Base-by-base conservation (phyloP, 2,888 invertebrate genomes). In the Philereme vetulata region DNA sequence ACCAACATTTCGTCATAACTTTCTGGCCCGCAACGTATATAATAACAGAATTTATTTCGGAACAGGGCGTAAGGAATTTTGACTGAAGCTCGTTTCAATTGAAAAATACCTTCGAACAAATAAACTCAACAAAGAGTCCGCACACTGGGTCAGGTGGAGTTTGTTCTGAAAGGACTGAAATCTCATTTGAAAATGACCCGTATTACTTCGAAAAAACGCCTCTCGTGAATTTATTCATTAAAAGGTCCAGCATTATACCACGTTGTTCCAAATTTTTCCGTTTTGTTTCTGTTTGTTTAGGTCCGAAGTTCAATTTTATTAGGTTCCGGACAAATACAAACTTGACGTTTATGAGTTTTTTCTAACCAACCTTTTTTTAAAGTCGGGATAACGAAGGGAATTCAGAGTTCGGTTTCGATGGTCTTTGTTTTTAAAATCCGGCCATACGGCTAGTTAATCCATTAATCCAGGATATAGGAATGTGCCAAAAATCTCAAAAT, bases 211-310 rank as follows among this genome's bases (percentile, higher is more conserved):
- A 34, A 44, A 49, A 59, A 67, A 46, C 46, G 57, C 46, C 32
- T 44, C 36, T 21, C 5, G n/a, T 42, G 48, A 10, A 57, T 57
- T 32, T 56, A 53, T 56, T 61, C 56, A 61, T 50, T 62, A 62
- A 54, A 56, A 54, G 54, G 62, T 55, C 51, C 48, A 32, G 57
- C 57, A 55, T 49, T 60, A 54, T 51, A 57, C 43, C 57, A 57
- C 50, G 58, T 58, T 77, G 75, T 72, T 76, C 72, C 49, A 51
- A 55, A 66, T 68, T 70, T 71, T 70, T 68, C 62, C 51, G 71
- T 65, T 75, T 74, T 81, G 78, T 77, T 78, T 75, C 61, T 80
- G 81, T 86, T 86, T 83, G 78, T 79, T 85, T 82, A 86, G 86
- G 86, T 84, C 81, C 66, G 73, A 71, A 78, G 79, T 83, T 82